Percentiles rank a stretch among this genome's conserved stretches.
Evolutionary conservation across 2,797 vertebrate genomes (phyloP).

Genomic region (Euthynnus affinis): DNA sequence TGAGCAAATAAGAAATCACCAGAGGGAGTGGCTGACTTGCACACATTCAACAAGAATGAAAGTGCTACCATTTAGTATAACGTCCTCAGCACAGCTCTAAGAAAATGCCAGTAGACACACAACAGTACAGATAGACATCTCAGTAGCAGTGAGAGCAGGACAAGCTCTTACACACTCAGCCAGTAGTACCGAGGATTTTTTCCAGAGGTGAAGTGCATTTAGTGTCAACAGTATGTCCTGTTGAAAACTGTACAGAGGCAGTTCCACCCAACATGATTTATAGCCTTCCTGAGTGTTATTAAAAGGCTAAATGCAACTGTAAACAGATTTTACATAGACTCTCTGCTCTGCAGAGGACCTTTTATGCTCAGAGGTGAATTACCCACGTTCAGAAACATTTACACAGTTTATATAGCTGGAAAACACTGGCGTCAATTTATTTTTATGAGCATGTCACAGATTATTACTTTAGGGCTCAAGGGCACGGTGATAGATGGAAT

Average conservation of each 20-base stretch:
- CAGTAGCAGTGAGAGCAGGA: constrained; percentile 55
- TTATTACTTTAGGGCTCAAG: constrained; percentile 53
- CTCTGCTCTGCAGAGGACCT: constrained; percentile 60
- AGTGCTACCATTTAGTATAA: constrained; percentile 11
- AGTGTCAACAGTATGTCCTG: constrained; percentile 84
- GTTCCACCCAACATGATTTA: constrained; percentile 82
- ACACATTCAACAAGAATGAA: background rate
- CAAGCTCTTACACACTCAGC: constrained; percentile 60
- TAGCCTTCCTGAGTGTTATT: constrained; percentile 80
- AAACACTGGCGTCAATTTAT: constrained; percentile 67
- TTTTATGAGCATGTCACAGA: constrained; percentile 66
- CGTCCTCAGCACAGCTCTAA: constrained; percentile 27
- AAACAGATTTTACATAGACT: constrained; percentile 70
- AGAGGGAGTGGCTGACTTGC: constrained; percentile 3
- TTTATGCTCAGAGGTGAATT: constrained; percentile 66
- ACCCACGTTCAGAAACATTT: constrained; percentile 57
- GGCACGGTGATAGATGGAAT: constrained; percentile 10
- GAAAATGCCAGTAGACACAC: constrained; percentile 43
- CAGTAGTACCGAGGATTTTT: constrained; percentile 45
- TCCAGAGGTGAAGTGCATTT: constrained; percentile 79
- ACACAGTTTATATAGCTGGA: constrained; percentile 63
- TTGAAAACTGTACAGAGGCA: constrained; percentile 73
- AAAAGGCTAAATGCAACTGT: constrained; percentile 77
- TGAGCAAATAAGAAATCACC: background rate
- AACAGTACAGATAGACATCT: constrained; percentile 53